phyloP scores from a whole-genome alignment of 2,113 vertebrate genomes.

The Harpagus bidentatus region DNA sequence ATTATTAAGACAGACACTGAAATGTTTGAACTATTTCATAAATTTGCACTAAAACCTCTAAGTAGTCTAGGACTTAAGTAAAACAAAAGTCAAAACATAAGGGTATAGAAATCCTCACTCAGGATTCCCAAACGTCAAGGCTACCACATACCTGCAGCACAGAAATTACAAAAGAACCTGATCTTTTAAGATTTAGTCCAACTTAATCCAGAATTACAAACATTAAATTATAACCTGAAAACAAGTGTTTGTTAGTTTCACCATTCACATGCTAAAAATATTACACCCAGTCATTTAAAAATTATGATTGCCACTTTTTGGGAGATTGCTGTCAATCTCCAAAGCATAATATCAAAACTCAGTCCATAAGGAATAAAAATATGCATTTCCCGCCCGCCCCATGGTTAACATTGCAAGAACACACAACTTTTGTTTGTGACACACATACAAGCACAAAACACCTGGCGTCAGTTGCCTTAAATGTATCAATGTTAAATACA shows the following conservation, averaged over 20 bases:
- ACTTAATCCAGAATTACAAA: neutral
- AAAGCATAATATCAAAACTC: neutral
- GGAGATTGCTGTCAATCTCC: neutral
- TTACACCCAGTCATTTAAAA: neutral
- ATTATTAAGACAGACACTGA: neutral
- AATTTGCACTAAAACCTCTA: neutral
- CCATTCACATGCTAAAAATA: neutral
- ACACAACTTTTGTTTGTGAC: neutral
- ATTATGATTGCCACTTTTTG: neutral
- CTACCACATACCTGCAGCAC: neutral
- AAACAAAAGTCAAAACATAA: neutral
- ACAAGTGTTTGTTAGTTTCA: neutral
- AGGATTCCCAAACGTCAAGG: neutral
- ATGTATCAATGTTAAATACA: neutral
- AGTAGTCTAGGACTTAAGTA: neutral
- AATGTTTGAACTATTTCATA: neutral
- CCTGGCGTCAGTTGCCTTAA: neutral
- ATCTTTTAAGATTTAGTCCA: neutral
- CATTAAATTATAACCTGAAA: neutral
- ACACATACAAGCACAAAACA: neutral
- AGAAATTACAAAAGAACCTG: neutral
- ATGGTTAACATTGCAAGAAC: neutral
- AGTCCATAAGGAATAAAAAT: neutral
- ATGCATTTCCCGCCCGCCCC: fast-evolving
- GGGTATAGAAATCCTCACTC: neutral